Conservation (phyloP, 2,888 invertebrate species). For the Gymnosoma rotundatum region DNA sequence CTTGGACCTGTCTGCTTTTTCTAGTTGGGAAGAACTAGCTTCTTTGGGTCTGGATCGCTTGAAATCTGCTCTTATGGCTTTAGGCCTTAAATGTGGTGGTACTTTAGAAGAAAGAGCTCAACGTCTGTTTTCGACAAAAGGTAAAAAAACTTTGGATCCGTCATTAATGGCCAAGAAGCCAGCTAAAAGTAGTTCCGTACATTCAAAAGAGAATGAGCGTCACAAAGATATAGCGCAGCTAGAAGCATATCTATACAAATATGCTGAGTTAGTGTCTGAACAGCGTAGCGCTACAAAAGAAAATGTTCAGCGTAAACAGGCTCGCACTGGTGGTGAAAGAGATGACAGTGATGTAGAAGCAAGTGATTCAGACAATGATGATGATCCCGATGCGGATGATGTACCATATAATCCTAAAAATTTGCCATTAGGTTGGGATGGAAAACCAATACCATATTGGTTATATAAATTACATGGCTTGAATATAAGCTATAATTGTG, state of each 20-base stretch:
- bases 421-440: constrained; percentile 99
- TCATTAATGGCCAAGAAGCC: constrained; percentile 93
- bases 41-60: constrained; percentile 98
- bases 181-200: constrained; percentile 84
- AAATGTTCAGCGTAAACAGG: constrained; percentile 99
- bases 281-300: constrained; percentile 96
- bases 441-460: constrained; percentile 98
- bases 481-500: constrained; percentile 99
- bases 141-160: constrained; percentile 95
- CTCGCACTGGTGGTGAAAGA: constrained; percentile 95
- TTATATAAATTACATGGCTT: constrained; percentile 99
- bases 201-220: constrained; percentile 85
- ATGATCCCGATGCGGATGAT: constrained; percentile 93
- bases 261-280: constrained; percentile 91
- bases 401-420: constrained; percentile 99
- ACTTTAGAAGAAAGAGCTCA: constrained; percentile 98
- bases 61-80: constrained; percentile 97
- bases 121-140: constrained; percentile 97
- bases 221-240: constrained; percentile 93
- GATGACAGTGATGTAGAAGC: constrained; percentile 96
- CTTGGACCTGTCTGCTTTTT: constrained; percentile 98
- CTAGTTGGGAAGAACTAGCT: constrained; percentile 98
- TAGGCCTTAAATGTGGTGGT: constrained; percentile 98
- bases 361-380: constrained; percentile 89
- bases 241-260: constrained; percentile 94